A percentile compares a stretch with the other conserved stretches of the same genome.
Conservation (phyloP, 2,888 invertebrate species). For the Caenorhabditis sp. region DNA sequence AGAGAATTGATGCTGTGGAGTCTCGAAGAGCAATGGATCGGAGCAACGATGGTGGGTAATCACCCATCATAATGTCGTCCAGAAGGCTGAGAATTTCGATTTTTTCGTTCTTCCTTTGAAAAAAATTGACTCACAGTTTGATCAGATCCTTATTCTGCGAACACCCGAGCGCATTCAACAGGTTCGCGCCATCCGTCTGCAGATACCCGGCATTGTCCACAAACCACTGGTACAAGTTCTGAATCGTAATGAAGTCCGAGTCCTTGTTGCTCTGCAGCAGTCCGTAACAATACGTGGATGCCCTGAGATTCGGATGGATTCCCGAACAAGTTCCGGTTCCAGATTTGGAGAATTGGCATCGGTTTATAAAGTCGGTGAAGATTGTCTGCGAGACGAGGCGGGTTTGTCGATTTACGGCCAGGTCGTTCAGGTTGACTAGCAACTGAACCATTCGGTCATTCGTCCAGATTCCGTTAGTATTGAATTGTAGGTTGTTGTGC, state of each 20-base stretch:
- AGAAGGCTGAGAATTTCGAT: conserved; percentile 38
- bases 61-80: conserved; percentile 8
- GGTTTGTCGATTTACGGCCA: conserved; percentile 24
- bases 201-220: conserved; percentile 32
- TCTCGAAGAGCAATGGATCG: conserved; percentile 47
- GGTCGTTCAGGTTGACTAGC: conserved; percentile 44
- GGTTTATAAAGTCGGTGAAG: conserved; percentile 41
- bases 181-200: conserved; percentile 32
- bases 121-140: conserved; percentile 28
- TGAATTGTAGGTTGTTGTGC: conserved; percentile 27
- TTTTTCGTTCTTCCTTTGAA: neutral
- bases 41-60: conserved; percentile 44
- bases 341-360: conserved; percentile 37
- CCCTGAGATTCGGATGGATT: conserved; percentile 52
- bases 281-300: conserved; percentile 59
- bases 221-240: conserved; percentile 29
- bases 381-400: conserved; percentile 22
- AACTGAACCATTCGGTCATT: conserved; percentile 48
- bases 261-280: conserved; percentile 23
- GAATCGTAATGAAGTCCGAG: conserved; percentile 5
- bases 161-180: conserved; percentile 57
- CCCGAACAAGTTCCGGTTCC: conserved; percentile 60
- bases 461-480: conserved; percentile 49
- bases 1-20: conserved; percentile 15
- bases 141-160: neutral